Conservation (phyloP, 1,140 invertebrate genomes). For the Gerris buenoi region DNA sequence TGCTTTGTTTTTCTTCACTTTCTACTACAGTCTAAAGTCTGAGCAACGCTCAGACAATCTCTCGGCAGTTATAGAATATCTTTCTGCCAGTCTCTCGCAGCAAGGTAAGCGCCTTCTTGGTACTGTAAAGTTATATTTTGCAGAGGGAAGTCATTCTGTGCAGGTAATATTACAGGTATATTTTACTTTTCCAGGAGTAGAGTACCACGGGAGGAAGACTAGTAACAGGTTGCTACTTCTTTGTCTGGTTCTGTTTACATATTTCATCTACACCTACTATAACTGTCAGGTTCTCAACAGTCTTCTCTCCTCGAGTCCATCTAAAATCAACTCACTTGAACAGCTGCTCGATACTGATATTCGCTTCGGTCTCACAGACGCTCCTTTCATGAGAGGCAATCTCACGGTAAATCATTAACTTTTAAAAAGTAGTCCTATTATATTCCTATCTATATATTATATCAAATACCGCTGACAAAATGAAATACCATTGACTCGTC, state of each 20-base stretch:
- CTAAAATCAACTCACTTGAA: not conserved
- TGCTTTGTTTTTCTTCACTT: not conserved
- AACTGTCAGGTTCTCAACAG: not conserved
- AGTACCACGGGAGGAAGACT: too few relatives aligned
- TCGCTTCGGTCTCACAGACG: not conserved
- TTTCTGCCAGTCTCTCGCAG: not conserved
- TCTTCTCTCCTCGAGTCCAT: not conserved
- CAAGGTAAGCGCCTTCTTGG: not conserved
- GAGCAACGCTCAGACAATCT: not conserved
- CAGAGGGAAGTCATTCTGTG: too few relatives aligned
- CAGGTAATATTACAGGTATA: too few relatives aligned
- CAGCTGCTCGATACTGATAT: not conserved
- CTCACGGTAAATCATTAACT: not conserved
- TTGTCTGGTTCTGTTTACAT: too few relatives aligned
- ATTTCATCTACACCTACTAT: not conserved
- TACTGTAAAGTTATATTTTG: too few relatives aligned
- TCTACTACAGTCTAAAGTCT: not conserved
- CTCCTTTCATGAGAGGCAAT: not conserved
- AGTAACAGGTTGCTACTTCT: too few relatives aligned
- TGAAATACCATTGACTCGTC: too few relatives aligned
- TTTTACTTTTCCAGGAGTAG: too few relatives aligned
- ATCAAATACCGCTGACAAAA: too few relatives aligned
- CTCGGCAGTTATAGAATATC: not conserved
- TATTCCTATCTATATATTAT: too few relatives aligned
- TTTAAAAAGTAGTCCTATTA: too few relatives aligned